Conservation (phyloP, 2,113 vertebrate genomes). For the Pomatostomus ruficeps region DNA sequence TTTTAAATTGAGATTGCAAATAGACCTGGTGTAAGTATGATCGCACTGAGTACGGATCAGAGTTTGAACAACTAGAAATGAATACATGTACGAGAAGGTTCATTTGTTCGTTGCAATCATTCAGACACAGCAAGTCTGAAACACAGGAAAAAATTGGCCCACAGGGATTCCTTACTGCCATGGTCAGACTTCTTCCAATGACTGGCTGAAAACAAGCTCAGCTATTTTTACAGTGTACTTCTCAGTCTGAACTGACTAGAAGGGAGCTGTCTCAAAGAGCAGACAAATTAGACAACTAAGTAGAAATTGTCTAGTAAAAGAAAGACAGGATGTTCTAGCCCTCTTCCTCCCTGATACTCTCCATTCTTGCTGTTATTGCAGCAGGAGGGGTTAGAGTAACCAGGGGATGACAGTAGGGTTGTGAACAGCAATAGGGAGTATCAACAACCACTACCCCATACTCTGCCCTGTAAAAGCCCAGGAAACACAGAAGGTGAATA, state of each 20-base stretch:
- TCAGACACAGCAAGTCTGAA: background rate
- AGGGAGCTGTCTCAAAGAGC: background rate
- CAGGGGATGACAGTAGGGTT: background rate
- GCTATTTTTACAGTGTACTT: background rate
- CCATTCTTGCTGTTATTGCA: background rate
- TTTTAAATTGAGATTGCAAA: constrained; percentile 6
- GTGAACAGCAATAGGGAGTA: background rate
- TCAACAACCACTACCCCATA: background rate
- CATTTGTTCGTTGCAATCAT: background rate
- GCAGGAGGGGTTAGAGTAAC: background rate
- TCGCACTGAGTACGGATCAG: background rate
- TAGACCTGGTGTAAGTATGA: background rate
- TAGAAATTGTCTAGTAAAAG: background rate
- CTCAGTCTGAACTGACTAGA: background rate
- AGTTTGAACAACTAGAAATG: background rate
- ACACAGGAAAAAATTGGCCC: background rate
- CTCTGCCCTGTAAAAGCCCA: background rate
- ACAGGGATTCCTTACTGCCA: background rate
- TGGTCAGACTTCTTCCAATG: background rate
- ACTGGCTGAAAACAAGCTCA: background rate
- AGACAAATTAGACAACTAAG: background rate
- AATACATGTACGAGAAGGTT: background rate
- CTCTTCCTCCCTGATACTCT: background rate
- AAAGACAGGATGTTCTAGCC: background rate
- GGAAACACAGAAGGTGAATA: background rate